These are phyloP conservation scores for Grallaria varia DNA, from an alignment of 2,113 vertebrate genomes.

Conservation along the genomic window DNA sequence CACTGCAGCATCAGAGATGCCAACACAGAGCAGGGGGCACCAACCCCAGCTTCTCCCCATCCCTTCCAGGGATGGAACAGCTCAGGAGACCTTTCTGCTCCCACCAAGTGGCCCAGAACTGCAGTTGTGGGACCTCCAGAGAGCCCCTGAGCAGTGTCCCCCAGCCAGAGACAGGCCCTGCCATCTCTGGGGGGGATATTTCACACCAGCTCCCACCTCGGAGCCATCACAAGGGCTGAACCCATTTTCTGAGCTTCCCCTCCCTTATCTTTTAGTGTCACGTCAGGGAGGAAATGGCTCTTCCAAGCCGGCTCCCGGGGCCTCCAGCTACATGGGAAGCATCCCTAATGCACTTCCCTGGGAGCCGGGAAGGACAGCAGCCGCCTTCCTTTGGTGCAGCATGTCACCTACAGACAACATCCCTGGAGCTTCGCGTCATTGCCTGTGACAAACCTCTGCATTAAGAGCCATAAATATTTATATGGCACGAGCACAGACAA, in stretches of 20 bases:
- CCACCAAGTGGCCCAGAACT: neutral
- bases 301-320: neutral
- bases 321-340: neutral
- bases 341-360: neutral
- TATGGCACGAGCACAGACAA: neutral
- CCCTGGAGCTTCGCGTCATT: neutral
- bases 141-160: rapidly evolving
- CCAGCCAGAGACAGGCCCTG: neutral
- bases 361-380: neutral
- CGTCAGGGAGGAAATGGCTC: neutral
- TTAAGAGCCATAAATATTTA: slow-evolving; percentile 37
- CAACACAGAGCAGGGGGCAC: neutral
- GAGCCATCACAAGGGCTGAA: neutral
- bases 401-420: neutral
- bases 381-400: neutral
- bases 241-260: neutral
- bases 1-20: rapidly evolving
- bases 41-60: neutral
- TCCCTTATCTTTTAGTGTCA: neutral
- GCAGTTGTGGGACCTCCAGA: neutral
- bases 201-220: neutral
- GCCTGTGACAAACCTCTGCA: neutral
- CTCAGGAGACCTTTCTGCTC: neutral
- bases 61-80: neutral
- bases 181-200: neutral